Evolutionary conservation across 1,140 invertebrate genomes (phyloP).

Genomic region (Coptotermes formosanus): DNA sequence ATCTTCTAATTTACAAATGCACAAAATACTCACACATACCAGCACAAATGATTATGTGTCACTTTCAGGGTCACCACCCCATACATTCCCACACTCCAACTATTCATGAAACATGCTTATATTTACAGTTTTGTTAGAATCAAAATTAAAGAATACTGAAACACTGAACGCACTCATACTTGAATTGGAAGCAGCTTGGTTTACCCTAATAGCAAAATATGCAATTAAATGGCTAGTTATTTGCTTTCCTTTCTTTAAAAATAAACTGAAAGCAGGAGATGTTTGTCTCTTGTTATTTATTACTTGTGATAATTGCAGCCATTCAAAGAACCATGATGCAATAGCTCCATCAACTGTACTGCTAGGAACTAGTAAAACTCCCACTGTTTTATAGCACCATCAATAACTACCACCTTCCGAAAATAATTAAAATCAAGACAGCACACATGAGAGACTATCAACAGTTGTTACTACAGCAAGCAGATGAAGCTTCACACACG

Average conservation of each 20-base stretch:
- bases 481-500: no score
- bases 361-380: not conserved
- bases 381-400: no score
- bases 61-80: no score
- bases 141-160: not conserved
- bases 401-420: no score
- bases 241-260: constrained; percentile 11
- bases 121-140: not conserved
- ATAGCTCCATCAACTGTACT: not conserved
- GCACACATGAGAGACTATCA: no score
- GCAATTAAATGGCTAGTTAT: not conserved
- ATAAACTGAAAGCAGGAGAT: not conserved
- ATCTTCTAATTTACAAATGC: no score
- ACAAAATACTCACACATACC: no score
- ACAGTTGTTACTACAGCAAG: no score
- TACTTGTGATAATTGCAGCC: not conserved
- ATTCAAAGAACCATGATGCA: not conserved
- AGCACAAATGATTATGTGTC: no score
- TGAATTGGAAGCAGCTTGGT: not conserved
- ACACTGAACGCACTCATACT: not conserved
- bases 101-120: not conserved
- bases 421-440: no score
- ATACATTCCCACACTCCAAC: no score
- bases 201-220: constrained; percentile 1
- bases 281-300: not conserved